A percentile compares a stretch with the other conserved stretches of the same genome.
These are phyloP conservation scores for Eledona agricola DNA, from an alignment of 2,888 invertebrate genomes.

Conservation along the genomic window DNA sequence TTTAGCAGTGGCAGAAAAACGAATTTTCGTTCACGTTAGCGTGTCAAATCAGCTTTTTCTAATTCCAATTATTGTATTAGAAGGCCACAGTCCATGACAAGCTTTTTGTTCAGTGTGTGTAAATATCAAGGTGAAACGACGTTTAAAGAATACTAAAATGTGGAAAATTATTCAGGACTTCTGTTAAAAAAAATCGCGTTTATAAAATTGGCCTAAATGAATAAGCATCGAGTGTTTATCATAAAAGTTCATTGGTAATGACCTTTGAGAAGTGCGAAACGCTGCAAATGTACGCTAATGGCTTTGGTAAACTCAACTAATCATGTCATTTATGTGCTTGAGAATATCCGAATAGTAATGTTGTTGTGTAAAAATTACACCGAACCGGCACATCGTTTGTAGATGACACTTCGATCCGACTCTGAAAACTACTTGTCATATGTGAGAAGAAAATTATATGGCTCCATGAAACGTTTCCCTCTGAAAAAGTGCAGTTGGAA, in stretches of 20 bases:
- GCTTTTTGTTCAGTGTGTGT: conserved; percentile 16
- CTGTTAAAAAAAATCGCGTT: too few species aligned
- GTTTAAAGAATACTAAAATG: conserved; percentile 12
- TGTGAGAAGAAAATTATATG: too few species aligned
- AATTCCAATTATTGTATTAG: conserved; percentile 25
- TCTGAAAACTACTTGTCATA: too few species aligned
- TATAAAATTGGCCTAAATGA: conserved; percentile 16
- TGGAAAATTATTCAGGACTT: conserved; percentile 9
- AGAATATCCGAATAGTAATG: conserved; percentile 15
- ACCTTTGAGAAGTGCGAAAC: conserved; percentile 29
- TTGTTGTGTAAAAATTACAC: too few species aligned
- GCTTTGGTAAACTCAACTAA: conserved; percentile 20
- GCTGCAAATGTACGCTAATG: conserved; percentile 28
- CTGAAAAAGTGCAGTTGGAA: too few species aligned
- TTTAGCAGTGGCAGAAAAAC: conserved; percentile 4
- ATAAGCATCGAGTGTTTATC: conserved; percentile 12
- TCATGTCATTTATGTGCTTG: conserved; percentile 20
- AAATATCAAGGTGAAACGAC: conserved; percentile 32
- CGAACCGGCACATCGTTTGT: too few species aligned
- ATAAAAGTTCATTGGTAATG: conserved; percentile 27
- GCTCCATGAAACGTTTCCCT: too few species aligned
- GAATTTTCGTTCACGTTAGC: conserved; percentile 4
- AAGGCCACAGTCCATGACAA: conserved; percentile 27
- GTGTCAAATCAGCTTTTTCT: conserved; percentile 10
- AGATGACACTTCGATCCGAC: too few species aligned